Base-by-base conservation (phyloP, 1,140 invertebrate genomes). In the Anagrus nilaparvatae region DNA sequence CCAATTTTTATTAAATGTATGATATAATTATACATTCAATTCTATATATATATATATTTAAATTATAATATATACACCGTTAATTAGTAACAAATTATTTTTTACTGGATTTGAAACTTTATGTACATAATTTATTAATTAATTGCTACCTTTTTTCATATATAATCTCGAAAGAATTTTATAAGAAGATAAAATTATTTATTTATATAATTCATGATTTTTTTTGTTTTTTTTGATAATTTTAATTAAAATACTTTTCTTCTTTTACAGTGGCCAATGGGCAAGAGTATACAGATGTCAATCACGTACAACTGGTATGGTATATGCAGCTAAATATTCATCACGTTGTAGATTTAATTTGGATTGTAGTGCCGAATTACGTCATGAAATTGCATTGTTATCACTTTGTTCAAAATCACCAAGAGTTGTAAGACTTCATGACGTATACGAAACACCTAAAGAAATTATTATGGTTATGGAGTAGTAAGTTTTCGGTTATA, bases 251-350 rank as follows among this genome's bases (percentile, higher is more conserved):
- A 24, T n/a, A 7, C 12, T 23, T n/a, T 20, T 20, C 23, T 23
- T 18, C 34, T 45, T 49, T 50, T 52, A 49, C 63, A 85, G 82
- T 56, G 84, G 84, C 28, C 77, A 84, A 54, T 87, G 85, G 70
- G 82, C 84, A 9, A 74, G 75, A 43, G 84, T 87, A n/a, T 73
- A 76, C 48, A 70, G 76, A 48, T 82, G 79, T 57, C 60, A 61
- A 24, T 74, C 80, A 35, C 64, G 70, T 27, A 65, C 69, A 27
- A 78, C 75, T 2, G 75, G 78, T 2, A 61, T 67, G 27, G 65
- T 75, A 29, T 85, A 74, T 60, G 84, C 84, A 0, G 84, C 83
- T 17, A 87, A 87, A 55, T 83, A 78, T 54, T 81, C 84, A 13
- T 73, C 75, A 31, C 78, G 84, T 50, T 67, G 67, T 30, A 70